These are phyloP conservation scores for Tichodroma muraria DNA, from an alignment of 2,113 vertebrate genomes.

Conservation along the genomic window DNA sequence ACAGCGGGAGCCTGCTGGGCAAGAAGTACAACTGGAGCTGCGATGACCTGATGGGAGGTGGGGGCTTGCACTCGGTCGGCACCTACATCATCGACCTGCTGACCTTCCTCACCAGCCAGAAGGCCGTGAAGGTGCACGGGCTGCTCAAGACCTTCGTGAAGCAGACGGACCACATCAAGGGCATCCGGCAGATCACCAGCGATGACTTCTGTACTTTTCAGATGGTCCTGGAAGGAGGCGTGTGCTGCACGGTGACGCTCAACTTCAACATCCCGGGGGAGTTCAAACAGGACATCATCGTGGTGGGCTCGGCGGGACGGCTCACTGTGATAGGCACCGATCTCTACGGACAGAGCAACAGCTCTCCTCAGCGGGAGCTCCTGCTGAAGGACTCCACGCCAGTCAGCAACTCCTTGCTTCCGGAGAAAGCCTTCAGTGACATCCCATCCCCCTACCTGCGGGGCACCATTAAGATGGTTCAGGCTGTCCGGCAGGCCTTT, in stretches of 20 bases:
- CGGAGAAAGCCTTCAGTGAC: conserved; percentile 94
- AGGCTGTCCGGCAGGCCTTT: conserved; percentile 93
- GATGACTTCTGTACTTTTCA: conserved; percentile 99
- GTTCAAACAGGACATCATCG: conserved; percentile 92
- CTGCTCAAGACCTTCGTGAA: conserved; percentile 97
- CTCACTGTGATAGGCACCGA: conserved; percentile 86
- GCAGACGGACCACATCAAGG: conserved; percentile 94
- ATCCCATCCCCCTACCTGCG: conserved; percentile 92
- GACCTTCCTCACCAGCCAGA: conserved; percentile 92
- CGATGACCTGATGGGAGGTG: conserved; percentile 95
- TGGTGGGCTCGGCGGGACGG: conserved; percentile 85
- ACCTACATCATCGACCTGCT: conserved; percentile 98
- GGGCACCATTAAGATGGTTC: conserved; percentile 95
- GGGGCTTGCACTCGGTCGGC: conserved; percentile 94
- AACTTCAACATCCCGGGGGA: conserved; percentile 97
- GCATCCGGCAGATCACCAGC: conserved; percentile 98
- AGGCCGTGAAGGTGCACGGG: conserved; percentile 89
- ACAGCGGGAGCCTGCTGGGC: conserved; percentile 90
- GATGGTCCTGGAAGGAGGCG: conserved; percentile 92
- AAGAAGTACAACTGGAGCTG: conserved; percentile 99
- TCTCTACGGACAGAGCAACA: conserved; percentile 92
- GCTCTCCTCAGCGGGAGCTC: conserved; percentile 78
- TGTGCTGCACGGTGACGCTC: conserved; percentile 94
- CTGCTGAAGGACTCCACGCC: conserved; percentile 88
- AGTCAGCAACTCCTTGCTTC: conserved; percentile 85